Evolutionary conservation across 64 coral and sea anemone genomes (phyloP).

Genomic region (Catalaphyllia jardinei): DNA sequence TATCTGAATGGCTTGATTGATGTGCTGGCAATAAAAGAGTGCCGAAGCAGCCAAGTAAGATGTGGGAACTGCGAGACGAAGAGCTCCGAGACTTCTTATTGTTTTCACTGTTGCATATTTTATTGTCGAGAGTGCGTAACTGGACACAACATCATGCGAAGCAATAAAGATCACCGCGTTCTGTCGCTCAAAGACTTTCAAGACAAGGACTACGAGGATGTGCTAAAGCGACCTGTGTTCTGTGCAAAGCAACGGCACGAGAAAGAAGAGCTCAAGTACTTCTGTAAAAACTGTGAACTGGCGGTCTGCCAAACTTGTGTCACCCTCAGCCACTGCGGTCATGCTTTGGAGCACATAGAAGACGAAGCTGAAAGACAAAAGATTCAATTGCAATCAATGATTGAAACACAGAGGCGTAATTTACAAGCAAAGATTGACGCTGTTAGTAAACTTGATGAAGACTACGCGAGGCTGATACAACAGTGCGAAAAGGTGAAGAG

Average conservation of each 20-base stretch:
- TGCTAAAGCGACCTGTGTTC: no score
- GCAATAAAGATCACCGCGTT: no score
- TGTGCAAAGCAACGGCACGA: slow-evolving; percentile 53
- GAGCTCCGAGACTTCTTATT: slow-evolving; percentile 29
- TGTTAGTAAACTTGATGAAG: neutral
- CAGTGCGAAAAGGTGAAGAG: neutral
- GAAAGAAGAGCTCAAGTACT: slow-evolving; percentile 59
- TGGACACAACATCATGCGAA: no score
- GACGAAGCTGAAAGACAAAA: neutral
- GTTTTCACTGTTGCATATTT: no score
- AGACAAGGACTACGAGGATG: no score
- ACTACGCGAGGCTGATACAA: neutral
- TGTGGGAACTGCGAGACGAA: neutral
- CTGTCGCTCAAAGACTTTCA: no score
- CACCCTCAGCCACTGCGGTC: neutral
- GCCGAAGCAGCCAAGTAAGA: no score
- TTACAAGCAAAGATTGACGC: neutral
- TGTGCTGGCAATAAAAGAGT: neutral
- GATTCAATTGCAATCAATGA: neutral
- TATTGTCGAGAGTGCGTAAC: no score
- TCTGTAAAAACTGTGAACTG: slow-evolving; percentile 57
- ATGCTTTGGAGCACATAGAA: neutral
- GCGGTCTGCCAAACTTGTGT: slow-evolving; percentile 32
- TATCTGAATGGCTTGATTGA: no score
- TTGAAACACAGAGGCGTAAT: neutral